These are phyloP conservation scores for Balaenoptera acutorostrata DNA, from an alignment of 2,113 vertebrate species.

Conservation along the genomic window DNA sequence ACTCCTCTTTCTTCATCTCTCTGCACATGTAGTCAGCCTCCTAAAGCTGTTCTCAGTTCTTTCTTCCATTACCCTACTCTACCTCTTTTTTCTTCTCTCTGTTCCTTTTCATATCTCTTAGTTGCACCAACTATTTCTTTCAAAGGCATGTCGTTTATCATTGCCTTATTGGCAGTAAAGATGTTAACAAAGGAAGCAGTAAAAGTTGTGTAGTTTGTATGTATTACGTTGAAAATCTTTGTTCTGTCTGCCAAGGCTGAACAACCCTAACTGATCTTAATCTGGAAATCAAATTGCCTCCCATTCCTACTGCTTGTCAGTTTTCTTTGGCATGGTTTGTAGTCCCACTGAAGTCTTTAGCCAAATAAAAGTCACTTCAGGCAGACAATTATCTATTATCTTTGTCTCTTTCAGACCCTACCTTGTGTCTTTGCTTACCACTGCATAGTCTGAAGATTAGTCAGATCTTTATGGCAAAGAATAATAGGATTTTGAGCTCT, in stretches of 20 bases:
- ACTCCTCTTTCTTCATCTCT: neutral
- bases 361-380: conserved; percentile 34
- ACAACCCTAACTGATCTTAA: conserved; percentile 9
- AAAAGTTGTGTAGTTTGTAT: neutral
- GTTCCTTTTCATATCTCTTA: conserved; percentile 24
- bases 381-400: neutral
- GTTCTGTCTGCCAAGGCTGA: neutral
- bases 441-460: neutral
- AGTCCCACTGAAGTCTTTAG: conserved; percentile 24
- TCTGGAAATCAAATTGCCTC: conserved; percentile 31
- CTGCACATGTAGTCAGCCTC: neutral
- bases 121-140: neutral
- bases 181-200: conserved; percentile 26
- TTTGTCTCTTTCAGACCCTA: neutral
- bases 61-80: neutral
- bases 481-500: neutral
- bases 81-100: neutral
- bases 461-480: neutral
- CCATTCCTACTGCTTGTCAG: neutral
- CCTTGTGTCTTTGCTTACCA: neutral
- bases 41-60: neutral
- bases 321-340: conserved; percentile 5
- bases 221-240: conserved; percentile 38
- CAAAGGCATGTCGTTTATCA: neutral
- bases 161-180: neutral